Evolutionary conservation across 2,797 vertebrate species (phyloP).

Genomic region (Xiphophorus birchmanni): DNA sequence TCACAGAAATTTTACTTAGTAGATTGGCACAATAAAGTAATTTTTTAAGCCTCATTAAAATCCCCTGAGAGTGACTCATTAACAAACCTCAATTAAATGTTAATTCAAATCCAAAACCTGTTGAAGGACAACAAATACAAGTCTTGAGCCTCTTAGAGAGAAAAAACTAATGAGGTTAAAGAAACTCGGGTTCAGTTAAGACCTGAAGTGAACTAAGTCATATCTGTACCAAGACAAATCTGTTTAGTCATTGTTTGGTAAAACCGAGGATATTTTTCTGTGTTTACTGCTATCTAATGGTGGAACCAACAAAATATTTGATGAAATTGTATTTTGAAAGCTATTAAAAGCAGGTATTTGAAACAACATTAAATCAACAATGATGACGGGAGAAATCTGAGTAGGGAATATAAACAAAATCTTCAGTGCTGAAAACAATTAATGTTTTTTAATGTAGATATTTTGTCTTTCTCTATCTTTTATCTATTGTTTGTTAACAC

Average conservation of each 20-base stretch:
- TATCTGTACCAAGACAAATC: neutral
- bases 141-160: neutral
- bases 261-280: neutral
- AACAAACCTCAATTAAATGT: neutral
- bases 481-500: neutral
- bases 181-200: neutral
- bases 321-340: neutral
- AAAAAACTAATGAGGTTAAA: neutral
- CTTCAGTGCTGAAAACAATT: neutral
- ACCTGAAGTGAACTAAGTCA: neutral
- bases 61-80: neutral
- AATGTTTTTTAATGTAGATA: neutral
- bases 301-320: neutral
- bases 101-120: neutral
- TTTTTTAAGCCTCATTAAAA: too few species aligned
- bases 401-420: neutral
- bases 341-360: neutral
- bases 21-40: neutral
- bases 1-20: slow-evolving; percentile 6
- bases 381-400: neutral
- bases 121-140: neutral
- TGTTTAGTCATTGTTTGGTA: neutral
- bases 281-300: neutral
- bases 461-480: neutral
- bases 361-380: neutral